Evolutionary conservation across 2,797 vertebrate species (phyloP), one percentile per base, ranked within the genome.

Genomic region (Halcyon leucocephala): DNA sequence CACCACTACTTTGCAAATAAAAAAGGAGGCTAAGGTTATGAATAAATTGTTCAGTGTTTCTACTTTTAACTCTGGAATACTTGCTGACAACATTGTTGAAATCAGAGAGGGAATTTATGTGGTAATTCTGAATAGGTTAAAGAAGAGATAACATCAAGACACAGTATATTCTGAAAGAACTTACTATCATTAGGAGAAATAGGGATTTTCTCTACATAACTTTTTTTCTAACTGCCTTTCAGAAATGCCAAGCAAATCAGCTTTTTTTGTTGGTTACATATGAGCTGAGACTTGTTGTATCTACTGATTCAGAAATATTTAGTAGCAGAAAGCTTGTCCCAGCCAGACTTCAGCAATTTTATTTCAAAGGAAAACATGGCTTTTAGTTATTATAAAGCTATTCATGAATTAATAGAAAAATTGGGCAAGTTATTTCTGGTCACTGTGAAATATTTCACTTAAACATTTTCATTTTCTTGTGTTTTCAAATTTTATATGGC

Each of bases 11-110:
- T 85, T 86, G 72, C 42, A 69, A 95, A 83, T 69, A 37, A 86
- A 79, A 89, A 76, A 72, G 26, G 35, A 72, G 29, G 48, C 20
- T 69, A 41, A 78, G n/a, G 73, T 81, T 94, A 61, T 70, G 79
- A 91, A 88, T 79, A 94, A 90, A 86, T 90, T 73, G 66, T 60
- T 96, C 72, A 42, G 8, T 55, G 64, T 69, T 94, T 91, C 85
- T 82, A 20, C 70, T 86, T 92, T 82, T 79, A 82, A 60, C 66
- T 83, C 46, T 77, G 72, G 73, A 84, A 82, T 95, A 90, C 76
- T 86, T 95, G 77, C 70, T 94, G 93, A 70, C 55, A 79, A 18
- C 31, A 58, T 55, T 82, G 80, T 64, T 69, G 87, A 91, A 91
- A 92, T 72, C 76, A 72, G 84, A 78, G 46, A 33, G 46, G 39